Percentiles rank a stretch among this genome's conserved stretches.
Conservation (phyloP, 2,113 vertebrate genomes). For the Lophotis ruficrista region DNA sequence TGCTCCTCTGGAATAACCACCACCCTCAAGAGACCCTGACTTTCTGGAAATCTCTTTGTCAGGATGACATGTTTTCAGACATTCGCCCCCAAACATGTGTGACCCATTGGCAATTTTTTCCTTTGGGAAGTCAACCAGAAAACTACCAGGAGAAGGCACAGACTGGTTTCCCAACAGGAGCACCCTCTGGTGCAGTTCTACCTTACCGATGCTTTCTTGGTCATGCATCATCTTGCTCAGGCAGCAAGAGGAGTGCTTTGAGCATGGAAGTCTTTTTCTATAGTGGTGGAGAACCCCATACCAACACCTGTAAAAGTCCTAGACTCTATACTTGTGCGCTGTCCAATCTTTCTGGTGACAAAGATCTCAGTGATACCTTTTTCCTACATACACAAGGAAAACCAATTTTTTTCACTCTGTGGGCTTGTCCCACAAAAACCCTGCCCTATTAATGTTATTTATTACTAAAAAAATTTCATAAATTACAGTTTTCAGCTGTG, state of each 20-base stretch:
- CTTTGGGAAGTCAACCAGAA: not conserved
- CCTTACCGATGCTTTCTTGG: not conserved
- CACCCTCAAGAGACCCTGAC: not conserved
- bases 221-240: fast-evolving
- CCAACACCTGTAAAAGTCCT: not conserved
- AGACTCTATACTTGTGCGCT: not conserved
- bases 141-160: not conserved
- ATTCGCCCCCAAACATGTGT: not conserved
- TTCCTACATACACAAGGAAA: not conserved
- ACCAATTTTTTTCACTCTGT: not conserved
- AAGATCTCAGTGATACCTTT: not conserved
- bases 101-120: not conserved
- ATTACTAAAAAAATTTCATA: not conserved
- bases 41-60: not conserved
- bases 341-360: not conserved
- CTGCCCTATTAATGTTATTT: not conserved
- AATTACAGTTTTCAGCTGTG: not conserved
- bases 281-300: not conserved
- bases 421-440: not conserved
- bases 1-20: not conserved
- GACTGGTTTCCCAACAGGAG: not conserved
- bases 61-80: not conserved
- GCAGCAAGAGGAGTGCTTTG: not conserved
- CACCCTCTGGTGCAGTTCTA: fast-evolving
- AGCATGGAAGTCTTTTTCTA: not conserved